Evolutionary conservation across 1,140 invertebrate genomes (phyloP).

Genomic region (Nylanderia fulva): DNA sequence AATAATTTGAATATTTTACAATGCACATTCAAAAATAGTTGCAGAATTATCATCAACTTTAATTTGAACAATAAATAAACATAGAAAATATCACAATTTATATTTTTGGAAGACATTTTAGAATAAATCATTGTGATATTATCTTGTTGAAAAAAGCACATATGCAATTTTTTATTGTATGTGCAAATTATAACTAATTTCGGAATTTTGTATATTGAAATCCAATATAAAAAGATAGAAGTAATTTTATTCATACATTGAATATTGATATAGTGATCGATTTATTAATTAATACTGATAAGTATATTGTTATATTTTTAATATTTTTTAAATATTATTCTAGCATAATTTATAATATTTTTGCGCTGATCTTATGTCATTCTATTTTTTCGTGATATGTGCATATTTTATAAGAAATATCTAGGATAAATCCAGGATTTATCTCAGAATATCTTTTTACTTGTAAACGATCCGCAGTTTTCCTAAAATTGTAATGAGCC

Average conservation of each 20-base stretch:
- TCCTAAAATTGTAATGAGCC: not conserved
- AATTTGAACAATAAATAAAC: not conserved
- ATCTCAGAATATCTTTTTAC: not conserved
- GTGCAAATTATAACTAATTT: not conserved
- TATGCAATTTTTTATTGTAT: not conserved
- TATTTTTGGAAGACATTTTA: not conserved
- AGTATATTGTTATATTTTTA: not conserved
- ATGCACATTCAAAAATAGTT: not conserved
- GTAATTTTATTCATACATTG: not conserved
- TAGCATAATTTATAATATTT: not conserved
- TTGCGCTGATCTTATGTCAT: no score
- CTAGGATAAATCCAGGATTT: no score
- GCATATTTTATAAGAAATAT: not conserved
- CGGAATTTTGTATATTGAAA: not conserved
- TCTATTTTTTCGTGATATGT: not conserved
- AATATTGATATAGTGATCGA: no score
- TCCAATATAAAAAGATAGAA: not conserved
- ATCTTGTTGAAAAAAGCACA: not conserved
- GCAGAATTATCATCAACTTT: not conserved
- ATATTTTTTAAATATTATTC: not conserved
- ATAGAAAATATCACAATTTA: not conserved
- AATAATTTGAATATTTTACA: conserved; percentile 9
- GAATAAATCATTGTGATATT: not conserved
- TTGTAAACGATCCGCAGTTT: not conserved
- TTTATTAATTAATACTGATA: not conserved